Base-by-base conservation (phyloP, 2,888 invertebrate genomes). In the Ferrisia virgata region DNA sequence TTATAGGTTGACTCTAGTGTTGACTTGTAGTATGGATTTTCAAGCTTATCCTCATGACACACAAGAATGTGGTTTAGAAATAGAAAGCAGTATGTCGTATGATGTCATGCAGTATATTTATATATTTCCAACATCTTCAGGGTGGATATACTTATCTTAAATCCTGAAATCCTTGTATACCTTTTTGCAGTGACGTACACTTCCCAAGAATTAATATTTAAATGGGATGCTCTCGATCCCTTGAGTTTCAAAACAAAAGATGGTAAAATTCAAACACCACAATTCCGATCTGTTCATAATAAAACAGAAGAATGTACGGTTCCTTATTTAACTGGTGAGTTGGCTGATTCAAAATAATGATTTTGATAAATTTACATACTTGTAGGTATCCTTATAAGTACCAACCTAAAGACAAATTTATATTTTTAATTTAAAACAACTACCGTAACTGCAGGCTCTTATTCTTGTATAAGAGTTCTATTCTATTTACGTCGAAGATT, bases 21-120 rank as follows among this genome's bases (percentile, higher is more conserved):
- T 83, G 13, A 83, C 83, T 3, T 83, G 83, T 31, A 36, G n/a
- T 15, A 83, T 83, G 83, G 72, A 72, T 83, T 72, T 83, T 22
- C 43, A 47, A 76, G 9, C 39, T 31, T 83, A 83, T 31, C 83
- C 83, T n/a, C 83, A 83, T 28, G 83, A 83, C 76, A 40, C 72
- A 31, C 83, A 83, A 47, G 47, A 72, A 40, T 83, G 83, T 76
- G 76, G 72, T 47, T 31, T 83, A 43, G 47, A 83, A 76, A 83
- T 83, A 11, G 83, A 83, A 83, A 83, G 83, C 43, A 83, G 83
- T 83, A 76, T 8, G 83, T 76, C 28, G 0, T 69, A n/a, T 36
- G 28, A 18, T 36, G 9, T 58, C n/a, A n/a, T 58, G 4, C 53
- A 53, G 6, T 53, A 11, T 11, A 39, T 39, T 39, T 39, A 11